Conservation (phyloP, 2,113 vertebrate genomes). For the Onychostoma macrolepis region DNA sequence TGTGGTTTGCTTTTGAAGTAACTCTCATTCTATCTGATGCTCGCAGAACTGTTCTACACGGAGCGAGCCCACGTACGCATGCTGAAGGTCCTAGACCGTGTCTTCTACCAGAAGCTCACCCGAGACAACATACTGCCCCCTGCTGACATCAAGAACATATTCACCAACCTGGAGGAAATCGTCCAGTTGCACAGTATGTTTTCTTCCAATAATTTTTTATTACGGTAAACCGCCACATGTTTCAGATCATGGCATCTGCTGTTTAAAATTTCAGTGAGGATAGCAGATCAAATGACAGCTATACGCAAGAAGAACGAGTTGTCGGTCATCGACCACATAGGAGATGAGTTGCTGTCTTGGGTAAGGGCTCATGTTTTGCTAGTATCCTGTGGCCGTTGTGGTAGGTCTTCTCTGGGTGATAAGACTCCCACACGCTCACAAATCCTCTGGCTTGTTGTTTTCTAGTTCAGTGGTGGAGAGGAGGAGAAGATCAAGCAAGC, state of each 20-base stretch:
- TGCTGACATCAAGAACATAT: slow-evolving; percentile 88
- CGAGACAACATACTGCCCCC: slow-evolving; percentile 84
- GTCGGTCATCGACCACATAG: slow-evolving; percentile 91
- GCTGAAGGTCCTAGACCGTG: slow-evolving; percentile 88
- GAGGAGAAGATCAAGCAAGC: slow-evolving; percentile 90
- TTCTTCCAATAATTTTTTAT: neutral
- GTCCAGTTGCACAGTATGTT: slow-evolving; percentile 88
- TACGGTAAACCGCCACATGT: too few species aligned
- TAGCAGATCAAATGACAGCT: slow-evolving; percentile 91
- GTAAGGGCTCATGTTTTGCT: slow-evolving; percentile 71
- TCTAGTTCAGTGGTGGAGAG: slow-evolving; percentile 89
- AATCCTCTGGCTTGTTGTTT: slow-evolving; percentile 26
- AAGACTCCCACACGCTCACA: neutral
- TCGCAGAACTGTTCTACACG: slow-evolving; percentile 90
- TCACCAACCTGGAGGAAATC: slow-evolving; percentile 94
- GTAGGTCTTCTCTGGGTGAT: neutral
- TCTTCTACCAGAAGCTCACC: slow-evolving; percentile 91
- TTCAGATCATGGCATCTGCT: neutral
- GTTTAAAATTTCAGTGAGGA: slow-evolving; percentile 73
- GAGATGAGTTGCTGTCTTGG: slow-evolving; percentile 92
- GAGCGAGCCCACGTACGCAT: slow-evolving; percentile 91
- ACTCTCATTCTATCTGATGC: neutral
- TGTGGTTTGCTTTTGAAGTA: neutral
- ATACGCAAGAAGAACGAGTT: slow-evolving; percentile 88
- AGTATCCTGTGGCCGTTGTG: neutral